Evolutionary conservation across 2,113 vertebrate genomes (phyloP).

Genomic region (Galeopterus variegatus): DNA sequence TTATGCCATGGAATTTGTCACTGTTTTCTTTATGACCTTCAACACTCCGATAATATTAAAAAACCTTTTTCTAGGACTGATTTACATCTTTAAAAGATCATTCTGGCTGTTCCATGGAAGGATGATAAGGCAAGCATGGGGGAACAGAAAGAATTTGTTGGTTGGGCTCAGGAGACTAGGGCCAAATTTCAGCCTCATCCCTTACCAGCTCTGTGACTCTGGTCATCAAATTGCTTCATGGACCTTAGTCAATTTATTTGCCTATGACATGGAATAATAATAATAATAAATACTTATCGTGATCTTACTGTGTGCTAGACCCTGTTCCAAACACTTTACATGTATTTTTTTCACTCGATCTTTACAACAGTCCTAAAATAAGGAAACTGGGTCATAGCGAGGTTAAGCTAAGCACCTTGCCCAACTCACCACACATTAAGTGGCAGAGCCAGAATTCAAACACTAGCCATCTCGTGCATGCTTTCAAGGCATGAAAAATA

Average conservation of each 20-base stretch:
- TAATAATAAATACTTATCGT: background rate
- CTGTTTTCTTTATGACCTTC: conserved; percentile 4
- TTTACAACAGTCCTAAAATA: background rate
- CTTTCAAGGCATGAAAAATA: background rate
- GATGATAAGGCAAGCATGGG: no score
- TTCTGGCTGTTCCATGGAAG: background rate
- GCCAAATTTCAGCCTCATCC: background rate
- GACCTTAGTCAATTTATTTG: background rate
- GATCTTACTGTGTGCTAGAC: background rate
- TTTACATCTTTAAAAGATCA: background rate
- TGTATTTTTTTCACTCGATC: background rate
- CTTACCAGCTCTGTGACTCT: background rate
- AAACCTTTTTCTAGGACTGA: background rate
- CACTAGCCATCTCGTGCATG: background rate
- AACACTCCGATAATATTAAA: background rate
- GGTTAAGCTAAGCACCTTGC: background rate
- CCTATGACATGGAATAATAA: background rate
- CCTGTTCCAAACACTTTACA: background rate
- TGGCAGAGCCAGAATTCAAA: background rate
- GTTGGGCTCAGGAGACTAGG: background rate
- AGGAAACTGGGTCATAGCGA: background rate
- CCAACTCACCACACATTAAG: background rate
- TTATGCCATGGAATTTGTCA: background rate
- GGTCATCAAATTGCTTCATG: background rate
- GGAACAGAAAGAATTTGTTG: background rate